These are phyloP conservation scores for Sciaenops ocellatus DNA, from an alignment of 2,797 vertebrate genomes.

Conservation along the genomic window DNA sequence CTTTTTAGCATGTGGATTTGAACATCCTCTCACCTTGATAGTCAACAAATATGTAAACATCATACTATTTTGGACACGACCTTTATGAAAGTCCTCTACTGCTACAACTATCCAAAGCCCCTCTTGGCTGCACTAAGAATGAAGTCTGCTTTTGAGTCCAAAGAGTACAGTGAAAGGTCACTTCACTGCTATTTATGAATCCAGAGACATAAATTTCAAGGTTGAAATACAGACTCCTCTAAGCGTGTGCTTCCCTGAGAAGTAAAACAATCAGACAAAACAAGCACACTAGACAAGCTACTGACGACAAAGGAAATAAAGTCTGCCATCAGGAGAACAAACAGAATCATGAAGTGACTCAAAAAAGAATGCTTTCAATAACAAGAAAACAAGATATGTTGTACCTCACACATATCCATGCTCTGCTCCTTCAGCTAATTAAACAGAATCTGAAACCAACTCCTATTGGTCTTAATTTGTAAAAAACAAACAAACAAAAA, in stretches of 20 bases:
- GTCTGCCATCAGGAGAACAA: not conserved
- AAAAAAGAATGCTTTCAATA: not conserved
- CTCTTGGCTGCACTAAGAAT: constrained; percentile 18
- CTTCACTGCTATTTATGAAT: constrained; percentile 9
- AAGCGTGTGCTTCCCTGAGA: not conserved
- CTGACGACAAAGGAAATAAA: not conserved
- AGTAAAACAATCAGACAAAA: not conserved
- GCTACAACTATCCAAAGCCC: not conserved
- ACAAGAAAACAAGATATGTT: not conserved
- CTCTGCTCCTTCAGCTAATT: constrained; percentile 15
- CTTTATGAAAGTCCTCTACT: constrained; percentile 1
- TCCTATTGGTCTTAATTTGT: constrained; percentile 12
- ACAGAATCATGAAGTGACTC: too few relatives aligned
- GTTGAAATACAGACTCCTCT: not conserved
- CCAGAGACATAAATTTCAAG: not conserved
- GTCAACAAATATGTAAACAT: constrained; percentile 25
- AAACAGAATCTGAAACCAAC: constrained; percentile 12
- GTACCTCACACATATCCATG: not conserved
- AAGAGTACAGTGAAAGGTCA: constrained; percentile 1
- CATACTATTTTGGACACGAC: constrained; percentile 13
- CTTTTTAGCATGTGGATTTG: not conserved
- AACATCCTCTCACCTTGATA: constrained; percentile 22
- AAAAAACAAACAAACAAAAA: not conserved
- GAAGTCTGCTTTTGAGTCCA: constrained; percentile 1
- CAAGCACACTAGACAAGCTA: not conserved